These are phyloP conservation scores for Arizona elegans DNA, from an alignment of 2,113 vertebrate species.

Conservation along the genomic window DNA sequence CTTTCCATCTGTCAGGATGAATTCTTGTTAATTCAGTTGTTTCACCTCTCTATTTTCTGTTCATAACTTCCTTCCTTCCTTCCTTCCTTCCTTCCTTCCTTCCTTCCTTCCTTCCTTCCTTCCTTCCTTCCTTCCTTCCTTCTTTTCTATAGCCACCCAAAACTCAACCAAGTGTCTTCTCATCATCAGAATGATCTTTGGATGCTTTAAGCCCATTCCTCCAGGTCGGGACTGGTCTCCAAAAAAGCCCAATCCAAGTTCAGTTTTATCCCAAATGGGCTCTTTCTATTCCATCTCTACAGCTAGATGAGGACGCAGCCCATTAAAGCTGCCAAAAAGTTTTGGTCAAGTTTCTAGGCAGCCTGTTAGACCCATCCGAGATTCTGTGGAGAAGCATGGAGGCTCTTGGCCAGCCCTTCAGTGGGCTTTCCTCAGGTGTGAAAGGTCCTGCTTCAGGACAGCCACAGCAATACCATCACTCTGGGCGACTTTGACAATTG, in stretches of 20 bases:
- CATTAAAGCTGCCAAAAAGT: background rate
- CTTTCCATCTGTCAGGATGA: background rate
- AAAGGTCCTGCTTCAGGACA: too few species aligned
- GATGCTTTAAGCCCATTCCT: too few species aligned
- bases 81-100: too few species aligned
- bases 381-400: background rate
- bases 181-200: too few species aligned
- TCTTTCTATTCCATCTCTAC: background rate
- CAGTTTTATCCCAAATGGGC: background rate
- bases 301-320: background rate
- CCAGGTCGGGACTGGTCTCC: too few species aligned
- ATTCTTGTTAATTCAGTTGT: slow-evolving; percentile 2
- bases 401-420: background rate
- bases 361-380: background rate
- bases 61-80: background rate
- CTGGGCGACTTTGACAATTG: background rate
- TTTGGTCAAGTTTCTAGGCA: background rate
- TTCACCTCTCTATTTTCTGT: rapidly evolving
- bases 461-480: background rate
- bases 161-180: too few species aligned
- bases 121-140: too few species aligned
- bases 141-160: too few species aligned
- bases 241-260: background rate
- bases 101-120: too few species aligned
- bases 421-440: background rate